These are phyloP conservation scores for Adoxophyes honmai DNA, from an alignment of 1,140 invertebrate species.

Conservation along the genomic window DNA sequence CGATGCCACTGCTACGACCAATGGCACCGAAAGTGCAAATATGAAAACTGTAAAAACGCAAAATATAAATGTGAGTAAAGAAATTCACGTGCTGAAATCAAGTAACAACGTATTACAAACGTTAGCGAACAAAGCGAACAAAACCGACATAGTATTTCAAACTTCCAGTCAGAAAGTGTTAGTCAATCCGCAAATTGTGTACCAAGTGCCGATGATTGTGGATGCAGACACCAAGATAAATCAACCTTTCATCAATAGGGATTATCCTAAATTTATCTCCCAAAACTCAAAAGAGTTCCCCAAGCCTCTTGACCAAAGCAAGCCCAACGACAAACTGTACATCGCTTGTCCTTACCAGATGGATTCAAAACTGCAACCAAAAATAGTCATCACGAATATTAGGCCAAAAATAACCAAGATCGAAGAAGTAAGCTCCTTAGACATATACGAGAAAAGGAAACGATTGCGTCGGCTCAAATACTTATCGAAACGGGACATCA, in stretches of 20 bases:
- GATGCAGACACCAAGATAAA: conserved; percentile 50
- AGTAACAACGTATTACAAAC: conserved; percentile 52
- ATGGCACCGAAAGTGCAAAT: conserved; percentile 20
- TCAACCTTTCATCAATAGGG: conserved; percentile 37
- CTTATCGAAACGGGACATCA: conserved; percentile 45
- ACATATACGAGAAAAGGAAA: conserved; percentile 65
- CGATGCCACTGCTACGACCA: conserved; percentile 30
- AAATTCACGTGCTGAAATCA: conserved; percentile 49
- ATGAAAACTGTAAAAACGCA: conserved; percentile 24
- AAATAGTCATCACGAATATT: conserved; percentile 58
- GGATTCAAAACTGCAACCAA: conserved; percentile 58
- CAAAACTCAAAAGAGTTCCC: conserved; percentile 39
- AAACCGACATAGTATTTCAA: conserved; percentile 50
- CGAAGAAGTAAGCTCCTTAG: conserved; percentile 64
- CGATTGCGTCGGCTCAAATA: conserved; percentile 51
- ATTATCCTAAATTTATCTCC: conserved; percentile 36
- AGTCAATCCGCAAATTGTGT: conserved; percentile 62
- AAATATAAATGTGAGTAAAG: conserved; percentile 36
- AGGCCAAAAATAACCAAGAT: conserved; percentile 40
- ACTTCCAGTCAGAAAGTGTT: conserved; percentile 50
- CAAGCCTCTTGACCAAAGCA: conserved; percentile 37
- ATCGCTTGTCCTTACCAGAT: conserved; percentile 59
- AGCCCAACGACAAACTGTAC: conserved; percentile 52
- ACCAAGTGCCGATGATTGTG: conserved; percentile 65
- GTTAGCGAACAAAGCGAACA: conserved; percentile 46